phyloP scores from a whole-genome alignment of 2,113 vertebrate genomes.

The Todiramphus chloris region DNA sequence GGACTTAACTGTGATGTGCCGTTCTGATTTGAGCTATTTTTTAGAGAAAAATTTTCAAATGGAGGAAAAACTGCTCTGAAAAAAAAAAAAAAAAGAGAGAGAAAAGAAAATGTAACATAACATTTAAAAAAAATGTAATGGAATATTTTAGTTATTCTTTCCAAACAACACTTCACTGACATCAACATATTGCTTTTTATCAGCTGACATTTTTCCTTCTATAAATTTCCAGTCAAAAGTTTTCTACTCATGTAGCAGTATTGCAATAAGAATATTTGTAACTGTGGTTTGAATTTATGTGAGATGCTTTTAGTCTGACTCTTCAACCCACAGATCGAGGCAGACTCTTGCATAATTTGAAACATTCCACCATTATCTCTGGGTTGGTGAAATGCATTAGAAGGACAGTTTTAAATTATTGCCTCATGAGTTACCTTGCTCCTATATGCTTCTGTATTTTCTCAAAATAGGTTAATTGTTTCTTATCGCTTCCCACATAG shows the following conservation, averaged over 20 bases:
- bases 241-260: background rate
- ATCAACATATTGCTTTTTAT: constrained; percentile 4
- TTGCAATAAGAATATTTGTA: background rate
- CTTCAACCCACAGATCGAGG: background rate
- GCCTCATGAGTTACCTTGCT: background rate
- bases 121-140: background rate
- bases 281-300: constrained; percentile 22
- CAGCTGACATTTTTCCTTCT: background rate
- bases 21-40: background rate
- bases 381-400: constrained; percentile 11
- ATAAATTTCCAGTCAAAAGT: background rate
- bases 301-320: constrained; percentile 47
- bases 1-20: background rate
- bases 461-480: constrained; percentile 25
- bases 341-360: constrained; percentile 29
- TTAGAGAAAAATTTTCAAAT: background rate
- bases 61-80: background rate
- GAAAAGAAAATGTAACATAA: background rate
- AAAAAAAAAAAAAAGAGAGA: background rate
- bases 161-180: background rate
- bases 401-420: constrained; percentile 33
- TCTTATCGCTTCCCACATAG: constrained; percentile 11
- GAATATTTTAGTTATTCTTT: background rate
- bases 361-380: constrained; percentile 42
- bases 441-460: constrained; percentile 1